These are phyloP conservation scores for Leucania comma DNA, from an alignment of 2,888 invertebrate genomes.

Conservation along the genomic window DNA sequence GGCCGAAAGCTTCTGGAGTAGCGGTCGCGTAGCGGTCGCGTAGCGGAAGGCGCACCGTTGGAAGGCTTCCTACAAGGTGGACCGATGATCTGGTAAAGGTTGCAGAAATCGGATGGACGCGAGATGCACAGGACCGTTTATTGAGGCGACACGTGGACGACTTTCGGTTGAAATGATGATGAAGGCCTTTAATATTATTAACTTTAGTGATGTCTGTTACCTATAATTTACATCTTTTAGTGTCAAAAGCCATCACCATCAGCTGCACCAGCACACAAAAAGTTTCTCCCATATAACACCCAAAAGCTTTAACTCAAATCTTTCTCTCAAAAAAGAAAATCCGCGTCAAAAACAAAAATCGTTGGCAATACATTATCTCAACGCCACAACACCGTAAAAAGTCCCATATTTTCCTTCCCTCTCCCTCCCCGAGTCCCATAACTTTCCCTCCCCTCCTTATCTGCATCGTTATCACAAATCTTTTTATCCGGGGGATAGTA, in stretches of 20 bases:
- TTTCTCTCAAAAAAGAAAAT: conserved; percentile 25
- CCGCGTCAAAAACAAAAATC: conserved; percentile 53
- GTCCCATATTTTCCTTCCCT: conserved; percentile 42
- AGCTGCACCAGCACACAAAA: neutral
- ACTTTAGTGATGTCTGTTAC: too few species aligned
- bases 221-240: neutral
- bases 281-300: neutral
- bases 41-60: too few species aligned
- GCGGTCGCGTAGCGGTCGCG: too few species aligned
- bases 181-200: too few species aligned
- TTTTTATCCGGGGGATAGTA: conserved; percentile 60
- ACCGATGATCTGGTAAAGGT: too few species aligned
- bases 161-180: too few species aligned
- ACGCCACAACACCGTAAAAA: conserved; percentile 57
- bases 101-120: too few species aligned
- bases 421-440: conserved; percentile 29
- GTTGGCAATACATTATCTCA: conserved; percentile 48
- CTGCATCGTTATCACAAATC: conserved; percentile 67
- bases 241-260: neutral
- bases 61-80: too few species aligned
- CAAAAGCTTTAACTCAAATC: conserved; percentile 31
- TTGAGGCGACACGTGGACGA: too few species aligned
- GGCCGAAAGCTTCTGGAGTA: too few species aligned
- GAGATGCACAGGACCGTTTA: too few species aligned
- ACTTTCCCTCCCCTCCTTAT: conserved; percentile 49